phyloP scores from a whole-genome alignment of 2,888 invertebrate genomes.

The Sphecodes monilicornis region DNA sequence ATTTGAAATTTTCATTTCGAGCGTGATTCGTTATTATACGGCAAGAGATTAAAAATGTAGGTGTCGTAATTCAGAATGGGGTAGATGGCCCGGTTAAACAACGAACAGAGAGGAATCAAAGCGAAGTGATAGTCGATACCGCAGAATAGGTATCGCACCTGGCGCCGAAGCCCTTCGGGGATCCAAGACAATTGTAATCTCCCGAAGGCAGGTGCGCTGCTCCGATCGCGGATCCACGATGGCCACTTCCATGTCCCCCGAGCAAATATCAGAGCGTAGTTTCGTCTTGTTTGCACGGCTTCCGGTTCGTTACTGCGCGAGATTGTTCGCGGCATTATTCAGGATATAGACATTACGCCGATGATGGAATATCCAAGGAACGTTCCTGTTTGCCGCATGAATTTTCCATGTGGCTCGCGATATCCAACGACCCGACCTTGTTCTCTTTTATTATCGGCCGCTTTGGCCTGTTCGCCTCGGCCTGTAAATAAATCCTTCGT shows the following conservation, averaged over 20 bases:
- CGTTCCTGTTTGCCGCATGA: conserved; percentile 36
- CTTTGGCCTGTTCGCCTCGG: conserved; percentile 1
- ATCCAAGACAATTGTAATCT: conserved; percentile 54
- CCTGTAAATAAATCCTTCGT: conserved; percentile 21
- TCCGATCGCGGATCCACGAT: conserved; percentile 41
- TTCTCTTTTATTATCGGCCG: conserved; percentile 33
- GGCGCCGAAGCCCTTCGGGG: conserved; percentile 24
- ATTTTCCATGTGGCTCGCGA: conserved; percentile 38
- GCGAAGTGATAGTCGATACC: conserved; percentile 5
- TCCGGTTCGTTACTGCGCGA: conserved; percentile 57
- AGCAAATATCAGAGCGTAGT: conserved; percentile 53
- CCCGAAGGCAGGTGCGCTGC: conserved; percentile 35
- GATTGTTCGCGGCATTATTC: conserved; percentile 66
- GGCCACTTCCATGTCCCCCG: conserved; percentile 38
- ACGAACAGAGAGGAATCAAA: not conserved
- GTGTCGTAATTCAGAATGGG: not conserved
- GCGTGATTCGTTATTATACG: not conserved
- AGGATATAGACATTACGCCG: conserved; percentile 59
- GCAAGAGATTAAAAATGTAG: not conserved
- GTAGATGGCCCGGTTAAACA: not conserved
- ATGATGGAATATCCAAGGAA: conserved; percentile 64
- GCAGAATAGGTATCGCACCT: conserved; percentile 30
- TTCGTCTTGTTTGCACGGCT: conserved; percentile 52
- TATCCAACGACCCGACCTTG: conserved; percentile 21
- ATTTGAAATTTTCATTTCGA: not conserved